Conservation (phyloP, 2,888 invertebrate species). For the Flabesymbios commensalis region DNA sequence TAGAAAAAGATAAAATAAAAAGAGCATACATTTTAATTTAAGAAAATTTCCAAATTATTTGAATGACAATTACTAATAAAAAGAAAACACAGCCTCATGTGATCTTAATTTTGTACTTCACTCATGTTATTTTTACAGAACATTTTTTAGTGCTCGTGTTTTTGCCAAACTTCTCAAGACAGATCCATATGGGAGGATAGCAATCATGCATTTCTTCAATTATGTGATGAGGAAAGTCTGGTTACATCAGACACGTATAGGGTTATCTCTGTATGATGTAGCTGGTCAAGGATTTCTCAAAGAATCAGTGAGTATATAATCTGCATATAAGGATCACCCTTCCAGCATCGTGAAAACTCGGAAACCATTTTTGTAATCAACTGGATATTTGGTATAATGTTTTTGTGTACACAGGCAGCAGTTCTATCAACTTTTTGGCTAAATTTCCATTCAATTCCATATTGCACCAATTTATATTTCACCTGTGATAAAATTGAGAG, state of each 20-base stretch:
- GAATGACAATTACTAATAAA: too few relatives aligned
- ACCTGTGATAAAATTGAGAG: too few relatives aligned
- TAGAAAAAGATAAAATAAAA: too few relatives aligned
- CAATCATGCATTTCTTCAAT: slow-evolving; percentile 88
- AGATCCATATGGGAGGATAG: slow-evolving; percentile 84
- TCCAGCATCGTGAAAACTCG: neutral
- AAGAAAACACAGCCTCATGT: too few relatives aligned
- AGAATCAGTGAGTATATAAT: slow-evolving; percentile 71
- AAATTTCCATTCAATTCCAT: neutral
- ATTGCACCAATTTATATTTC: neutral
- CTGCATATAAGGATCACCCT: neutral
- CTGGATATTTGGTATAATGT: neutral
- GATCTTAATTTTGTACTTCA: too few relatives aligned
- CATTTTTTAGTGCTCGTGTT: slow-evolving; percentile 82
- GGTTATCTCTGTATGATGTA: slow-evolving; percentile 88
- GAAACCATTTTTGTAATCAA: neutral
- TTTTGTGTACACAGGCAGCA: neutral
- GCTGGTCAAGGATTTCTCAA: slow-evolving; percentile 88
- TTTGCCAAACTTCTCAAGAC: slow-evolving; percentile 86
- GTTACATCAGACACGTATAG: slow-evolving; percentile 92
- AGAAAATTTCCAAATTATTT: too few relatives aligned
- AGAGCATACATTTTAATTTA: too few relatives aligned
- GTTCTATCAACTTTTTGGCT: neutral
- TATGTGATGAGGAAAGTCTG: slow-evolving; percentile 93
- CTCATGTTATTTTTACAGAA: slow-evolving; percentile 61